phyloP scores from a whole-genome alignment of 2,888 invertebrate genomes.

The Lacanobia oleracea region DNA sequence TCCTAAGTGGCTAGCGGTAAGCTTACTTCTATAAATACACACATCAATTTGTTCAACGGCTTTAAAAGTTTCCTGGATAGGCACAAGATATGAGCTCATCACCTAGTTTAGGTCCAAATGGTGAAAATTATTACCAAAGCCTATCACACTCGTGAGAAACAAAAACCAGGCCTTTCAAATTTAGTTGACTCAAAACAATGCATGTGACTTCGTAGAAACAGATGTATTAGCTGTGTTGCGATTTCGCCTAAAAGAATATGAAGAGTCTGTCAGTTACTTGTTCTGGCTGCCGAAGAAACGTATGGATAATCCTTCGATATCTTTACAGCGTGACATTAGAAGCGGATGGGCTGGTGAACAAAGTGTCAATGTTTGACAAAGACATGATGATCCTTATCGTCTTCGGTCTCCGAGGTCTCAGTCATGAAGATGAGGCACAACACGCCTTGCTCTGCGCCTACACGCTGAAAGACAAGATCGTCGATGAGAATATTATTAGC shows the following conservation, averaged over 20 bases:
- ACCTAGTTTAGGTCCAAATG: not conserved
- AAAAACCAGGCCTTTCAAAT: not conserved
- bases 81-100: not conserved
- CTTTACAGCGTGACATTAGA: slow-evolving; percentile 83
- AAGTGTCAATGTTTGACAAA: slow-evolving; percentile 93
- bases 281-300: not conserved
- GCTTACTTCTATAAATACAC: no score
- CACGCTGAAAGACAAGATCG: slow-evolving; percentile 87
- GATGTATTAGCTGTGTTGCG: no score
- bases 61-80: not conserved
- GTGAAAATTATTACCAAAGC: no score
- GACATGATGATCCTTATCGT: slow-evolving; percentile 93
- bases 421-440: slow-evolving; percentile 93
- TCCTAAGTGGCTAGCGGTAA: no score
- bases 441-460: slow-evolving; percentile 92
- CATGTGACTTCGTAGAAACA: not conserved
- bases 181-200: not conserved
- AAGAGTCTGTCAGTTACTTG: no score
- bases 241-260: not conserved
- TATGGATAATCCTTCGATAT: not conserved
- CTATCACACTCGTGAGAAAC: not conserved
- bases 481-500: slow-evolving; percentile 84
- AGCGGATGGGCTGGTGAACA: slow-evolving; percentile 92
- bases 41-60: not conserved
- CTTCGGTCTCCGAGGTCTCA: slow-evolving; percentile 94